Base-by-base conservation (phyloP, 1,140 invertebrate species). In the Anadara kagoshimensis region DNA sequence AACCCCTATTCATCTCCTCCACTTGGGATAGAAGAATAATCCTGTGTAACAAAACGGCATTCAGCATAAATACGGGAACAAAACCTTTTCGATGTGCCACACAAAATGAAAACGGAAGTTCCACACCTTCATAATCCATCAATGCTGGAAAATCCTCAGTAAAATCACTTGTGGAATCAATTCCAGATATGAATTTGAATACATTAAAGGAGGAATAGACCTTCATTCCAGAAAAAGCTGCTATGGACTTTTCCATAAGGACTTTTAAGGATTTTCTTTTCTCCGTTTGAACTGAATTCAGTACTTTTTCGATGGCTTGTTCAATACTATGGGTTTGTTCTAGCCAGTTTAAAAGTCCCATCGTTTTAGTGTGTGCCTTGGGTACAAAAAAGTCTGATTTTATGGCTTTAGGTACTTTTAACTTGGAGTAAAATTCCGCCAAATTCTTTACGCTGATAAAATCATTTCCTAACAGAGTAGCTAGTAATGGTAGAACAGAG, bases 391-490 rank as follows among this genome's bases (percentile, higher is more conserved):
- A 78, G 36, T 78, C 75, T 58, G 69, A 81, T 26, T 51, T 67
- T 36, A 74, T 61, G 59, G 90, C 88, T 79, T 93, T 93, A 12
- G 90, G 88, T 14, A 70, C 69, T 53, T 92, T 93, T 43, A 96
- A 86, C 66, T 92, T 88, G 12, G 87, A 86, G 86, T 93, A 94
- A 84, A 97, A 95, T 54, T 92, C 91, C 14, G 89, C 88, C 81
- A 97, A 96, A 0, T 91, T 89, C 12, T 86, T 90, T 54, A 90
- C 26, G 53, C 93, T 90, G n/a, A 96, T 92, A 88, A 94, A 97
- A 90, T 97, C 96, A 90, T 97, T 97, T 4, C 96, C 96, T 22
- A 96, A 86, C 10, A 97, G 78, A 14, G 93, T 93, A n/a, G 94
- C 94, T 69, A 96, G 90, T 8, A 97, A 82, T 4, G 95, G 95